Percentiles rank a stretch among this genome's conserved stretches.
Evolutionary conservation across 2,113 vertebrate species (phyloP).

Genomic region (Brachirus orientalis): DNA sequence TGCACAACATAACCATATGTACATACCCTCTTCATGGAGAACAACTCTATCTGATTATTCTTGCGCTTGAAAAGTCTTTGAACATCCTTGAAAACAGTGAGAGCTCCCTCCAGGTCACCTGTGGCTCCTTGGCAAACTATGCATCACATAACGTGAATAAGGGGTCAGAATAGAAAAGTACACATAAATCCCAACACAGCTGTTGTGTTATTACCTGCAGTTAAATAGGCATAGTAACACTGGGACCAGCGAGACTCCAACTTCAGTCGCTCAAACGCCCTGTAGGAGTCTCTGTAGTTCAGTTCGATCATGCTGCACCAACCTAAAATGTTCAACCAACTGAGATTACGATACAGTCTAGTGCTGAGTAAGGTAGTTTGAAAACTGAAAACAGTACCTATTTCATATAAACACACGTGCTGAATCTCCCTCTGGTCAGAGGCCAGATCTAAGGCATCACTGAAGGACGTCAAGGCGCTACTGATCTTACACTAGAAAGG

Average conservation of each 20-base stretch:
- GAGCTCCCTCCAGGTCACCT: slow-evolving; percentile 87
- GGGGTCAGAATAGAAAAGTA: background rate
- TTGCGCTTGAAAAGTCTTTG: slow-evolving; percentile 93
- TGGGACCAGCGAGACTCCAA: slow-evolving; percentile 95
- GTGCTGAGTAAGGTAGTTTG: background rate
- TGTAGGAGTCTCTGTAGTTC: slow-evolving; percentile 89
- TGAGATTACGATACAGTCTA: slow-evolving; percentile 13
- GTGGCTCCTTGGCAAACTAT: slow-evolving; percentile 92
- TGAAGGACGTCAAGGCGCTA: slow-evolving; percentile 94
- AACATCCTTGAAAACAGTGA: slow-evolving; percentile 89
- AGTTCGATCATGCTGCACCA: slow-evolving; percentile 99
- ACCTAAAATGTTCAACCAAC: slow-evolving; percentile 76
- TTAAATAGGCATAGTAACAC: slow-evolving; percentile 95
- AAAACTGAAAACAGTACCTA: slow-evolving; percentile 80
- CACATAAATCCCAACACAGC: background rate
- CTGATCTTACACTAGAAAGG: slow-evolving; percentile 90
- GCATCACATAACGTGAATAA: background rate
- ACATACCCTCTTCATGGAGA: slow-evolving; percentile 91
- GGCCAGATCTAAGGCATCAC: slow-evolving; percentile 89
- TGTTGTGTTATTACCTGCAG: slow-evolving; percentile 83
- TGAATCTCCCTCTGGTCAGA: slow-evolving; percentile 95
- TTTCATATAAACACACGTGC: slow-evolving; percentile 95
- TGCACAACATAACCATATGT: background rate
- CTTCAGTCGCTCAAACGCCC: slow-evolving; percentile 91
- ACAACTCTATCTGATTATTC: slow-evolving; percentile 95